Evolutionary conservation across 2,888 invertebrate species (phyloP).

Genomic region (Andrena bucephala): DNA sequence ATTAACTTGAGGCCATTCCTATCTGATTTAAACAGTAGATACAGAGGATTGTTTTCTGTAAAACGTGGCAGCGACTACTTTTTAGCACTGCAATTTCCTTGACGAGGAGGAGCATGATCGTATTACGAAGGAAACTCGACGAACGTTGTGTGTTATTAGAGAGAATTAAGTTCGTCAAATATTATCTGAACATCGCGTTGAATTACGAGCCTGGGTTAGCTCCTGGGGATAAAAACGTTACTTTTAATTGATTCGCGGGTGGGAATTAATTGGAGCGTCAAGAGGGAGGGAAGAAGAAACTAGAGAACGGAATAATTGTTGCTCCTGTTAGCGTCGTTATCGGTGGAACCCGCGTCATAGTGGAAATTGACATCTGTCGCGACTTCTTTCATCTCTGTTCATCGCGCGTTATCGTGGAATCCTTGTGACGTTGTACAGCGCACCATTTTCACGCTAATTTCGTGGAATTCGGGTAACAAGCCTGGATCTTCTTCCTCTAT

Average conservation of each 20-base stretch:
- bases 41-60: neutral
- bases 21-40: neutral
- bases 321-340: constrained; percentile 57
- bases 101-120: too few relatives aligned
- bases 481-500: neutral
- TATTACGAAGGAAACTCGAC: too few relatives aligned
- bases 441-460: constrained; percentile 8
- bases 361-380: constrained; percentile 58
- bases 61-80: neutral
- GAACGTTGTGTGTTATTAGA: neutral
- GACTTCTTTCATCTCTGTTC: constrained; percentile 34
- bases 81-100: neutral
- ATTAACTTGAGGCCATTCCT: neutral
- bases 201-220: neutral
- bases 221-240: constrained; percentile 1
- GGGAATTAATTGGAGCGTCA: constrained; percentile 50
- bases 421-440: constrained; percentile 7
- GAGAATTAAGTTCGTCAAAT: neutral
- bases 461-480: neutral
- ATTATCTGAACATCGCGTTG: neutral
- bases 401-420: constrained; percentile 24
- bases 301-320: constrained; percentile 47
- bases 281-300: neutral
- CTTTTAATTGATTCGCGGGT: constrained; percentile 52
- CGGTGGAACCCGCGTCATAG: constrained; percentile 44